These are phyloP conservation scores for Mayetiola destructor DNA, from an alignment of 2,888 invertebrate species.

Conservation along the genomic window DNA sequence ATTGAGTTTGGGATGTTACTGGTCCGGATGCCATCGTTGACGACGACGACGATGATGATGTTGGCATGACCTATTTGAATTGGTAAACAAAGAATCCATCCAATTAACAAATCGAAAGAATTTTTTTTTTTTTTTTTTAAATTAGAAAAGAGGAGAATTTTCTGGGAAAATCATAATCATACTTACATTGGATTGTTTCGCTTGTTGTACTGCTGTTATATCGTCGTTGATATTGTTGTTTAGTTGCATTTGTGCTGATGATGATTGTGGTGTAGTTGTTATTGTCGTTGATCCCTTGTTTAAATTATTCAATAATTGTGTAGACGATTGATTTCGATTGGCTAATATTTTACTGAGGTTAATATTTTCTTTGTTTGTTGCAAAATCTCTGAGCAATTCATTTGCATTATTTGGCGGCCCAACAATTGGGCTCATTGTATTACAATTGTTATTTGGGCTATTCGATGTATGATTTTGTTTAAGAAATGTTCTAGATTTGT, in stretches of 20 bases:
- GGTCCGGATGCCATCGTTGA: constrained; percentile 22
- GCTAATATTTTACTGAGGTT: constrained; percentile 8
- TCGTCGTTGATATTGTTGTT: neutral
- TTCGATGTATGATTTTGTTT: neutral
- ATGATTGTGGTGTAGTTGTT: neutral
- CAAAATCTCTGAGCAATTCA: constrained; percentile 7
- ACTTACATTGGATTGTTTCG: no score
- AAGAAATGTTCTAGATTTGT: neutral
- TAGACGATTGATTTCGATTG: neutral
- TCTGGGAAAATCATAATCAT: no score
- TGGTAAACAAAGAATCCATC: no score
- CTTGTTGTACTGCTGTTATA: neutral
- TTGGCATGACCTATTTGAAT: neutral
- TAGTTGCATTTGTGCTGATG: neutral
- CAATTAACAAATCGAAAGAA: no score
- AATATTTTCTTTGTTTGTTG: constrained; percentile 6
- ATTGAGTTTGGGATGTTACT: constrained; percentile 23
- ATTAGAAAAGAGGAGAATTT: no score
- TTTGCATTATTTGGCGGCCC: neutral
- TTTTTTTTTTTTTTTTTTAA: no score
- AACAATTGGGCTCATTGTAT: neutral
- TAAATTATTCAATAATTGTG: no score
- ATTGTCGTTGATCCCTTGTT: neutral
- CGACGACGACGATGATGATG: constrained; percentile 18
- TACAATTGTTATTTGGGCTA: neutral